These are phyloP conservation scores for Cyanocitta stelleri DNA, from an alignment of 2,113 vertebrate species.

Conservation along the genomic window DNA sequence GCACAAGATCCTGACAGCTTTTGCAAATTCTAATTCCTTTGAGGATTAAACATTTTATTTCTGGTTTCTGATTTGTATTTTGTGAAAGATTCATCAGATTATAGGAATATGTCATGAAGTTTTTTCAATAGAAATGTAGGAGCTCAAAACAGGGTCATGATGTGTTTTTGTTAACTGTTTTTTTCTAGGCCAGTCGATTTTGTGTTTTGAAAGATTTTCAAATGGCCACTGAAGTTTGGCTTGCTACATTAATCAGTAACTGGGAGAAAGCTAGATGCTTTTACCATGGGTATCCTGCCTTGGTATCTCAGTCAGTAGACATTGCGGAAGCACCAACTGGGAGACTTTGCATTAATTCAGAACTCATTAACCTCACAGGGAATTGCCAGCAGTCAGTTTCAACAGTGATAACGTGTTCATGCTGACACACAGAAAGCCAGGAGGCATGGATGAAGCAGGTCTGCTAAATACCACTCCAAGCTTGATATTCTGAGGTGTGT, in stretches of 20 bases:
- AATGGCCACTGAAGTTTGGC: background rate
- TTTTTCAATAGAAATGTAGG: background rate
- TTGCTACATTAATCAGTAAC: background rate
- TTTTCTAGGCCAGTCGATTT: background rate
- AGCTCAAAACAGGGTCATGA: background rate
- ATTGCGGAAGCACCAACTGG: rapidly evolving
- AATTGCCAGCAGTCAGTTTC: background rate
- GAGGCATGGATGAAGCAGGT: background rate
- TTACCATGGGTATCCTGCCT: background rate
- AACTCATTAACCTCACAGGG: conserved; percentile 4
- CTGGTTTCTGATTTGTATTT: background rate
- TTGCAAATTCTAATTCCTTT: background rate
- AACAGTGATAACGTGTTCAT: background rate
- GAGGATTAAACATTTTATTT: background rate
- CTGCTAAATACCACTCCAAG: background rate
- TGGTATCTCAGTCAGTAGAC: background rate
- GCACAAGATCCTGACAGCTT: background rate
- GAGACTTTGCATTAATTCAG: background rate
- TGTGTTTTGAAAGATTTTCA: background rate
- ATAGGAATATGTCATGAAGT: background rate
- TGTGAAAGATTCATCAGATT: background rate
- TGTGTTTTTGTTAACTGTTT: background rate
- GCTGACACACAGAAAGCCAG: background rate
- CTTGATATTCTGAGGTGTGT: background rate
- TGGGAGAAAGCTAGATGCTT: background rate